These are phyloP conservation scores for Eupithecia pulchellata DNA, from an alignment of 2,888 invertebrate genomes.

Conservation along the genomic window DNA sequence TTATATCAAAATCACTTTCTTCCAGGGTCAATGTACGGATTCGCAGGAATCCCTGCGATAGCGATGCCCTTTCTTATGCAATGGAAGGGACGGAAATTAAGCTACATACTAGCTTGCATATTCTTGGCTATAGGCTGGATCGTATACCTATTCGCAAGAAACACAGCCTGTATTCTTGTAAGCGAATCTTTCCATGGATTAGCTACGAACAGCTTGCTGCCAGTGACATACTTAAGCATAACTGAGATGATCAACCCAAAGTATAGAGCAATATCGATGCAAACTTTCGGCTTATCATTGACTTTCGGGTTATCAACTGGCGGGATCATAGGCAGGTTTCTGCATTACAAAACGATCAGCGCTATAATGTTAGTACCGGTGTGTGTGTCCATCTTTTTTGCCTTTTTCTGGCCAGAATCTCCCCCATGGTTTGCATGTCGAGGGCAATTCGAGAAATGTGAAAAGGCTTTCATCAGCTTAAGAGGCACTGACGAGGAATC, in stretches of 20 bases:
- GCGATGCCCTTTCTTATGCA: constrained; percentile 41
- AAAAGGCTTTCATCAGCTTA: constrained; percentile 39
- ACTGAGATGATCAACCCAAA: constrained; percentile 40
- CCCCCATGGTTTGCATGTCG: constrained; percentile 46
- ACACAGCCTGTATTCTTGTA: constrained; percentile 20
- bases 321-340: constrained; percentile 36
- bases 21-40: constrained; percentile 43
- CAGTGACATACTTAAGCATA: constrained; percentile 33
- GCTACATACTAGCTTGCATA: constrained; percentile 33
- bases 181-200: constrained; percentile 42
- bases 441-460: constrained; percentile 43
- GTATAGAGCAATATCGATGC: constrained; percentile 36
- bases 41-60: constrained; percentile 41
- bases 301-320: constrained; percentile 32
- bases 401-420: constrained; percentile 46
- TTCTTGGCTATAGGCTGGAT: constrained; percentile 38
- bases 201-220: constrained; percentile 35
- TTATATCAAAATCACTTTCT: constrained; percentile 1
- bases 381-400: constrained; percentile 24
- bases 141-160: constrained; percentile 24
- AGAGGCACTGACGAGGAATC: constrained; percentile 39
- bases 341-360: constrained; percentile 38
- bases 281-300: constrained; percentile 25
- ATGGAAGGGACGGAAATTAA: constrained; percentile 39
- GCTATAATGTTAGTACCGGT: constrained; percentile 35